Conservation (phyloP, 2,797 vertebrate genomes). For the Meriones psammophilus region DNA sequence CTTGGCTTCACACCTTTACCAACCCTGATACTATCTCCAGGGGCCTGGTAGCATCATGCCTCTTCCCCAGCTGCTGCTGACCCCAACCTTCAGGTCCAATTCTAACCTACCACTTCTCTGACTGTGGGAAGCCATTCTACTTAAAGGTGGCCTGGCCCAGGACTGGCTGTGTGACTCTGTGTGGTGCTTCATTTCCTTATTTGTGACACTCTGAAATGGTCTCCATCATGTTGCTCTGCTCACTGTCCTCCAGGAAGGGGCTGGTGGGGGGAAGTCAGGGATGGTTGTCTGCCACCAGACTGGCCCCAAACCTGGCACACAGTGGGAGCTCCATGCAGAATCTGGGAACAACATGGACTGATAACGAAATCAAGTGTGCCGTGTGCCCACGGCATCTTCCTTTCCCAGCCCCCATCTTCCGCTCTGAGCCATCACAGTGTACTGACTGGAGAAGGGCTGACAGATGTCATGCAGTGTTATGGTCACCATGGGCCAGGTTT, state of each 20-base stretch:
- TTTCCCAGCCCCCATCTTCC: slow-evolving; percentile 80
- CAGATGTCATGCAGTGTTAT: slow-evolving; percentile 88
- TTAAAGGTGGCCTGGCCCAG: neutral
- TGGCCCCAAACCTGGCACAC: rapidly evolving
- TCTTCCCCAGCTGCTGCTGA: neutral
- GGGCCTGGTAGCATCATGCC: neutral
- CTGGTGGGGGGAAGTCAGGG: neutral
- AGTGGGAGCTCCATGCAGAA: rapidly evolving
- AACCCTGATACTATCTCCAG: neutral
- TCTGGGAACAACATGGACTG: rapidly evolving
- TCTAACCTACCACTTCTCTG: neutral
- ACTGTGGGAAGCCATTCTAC: neutral
- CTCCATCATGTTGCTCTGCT: rapidly evolving
- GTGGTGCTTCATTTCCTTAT: neutral
- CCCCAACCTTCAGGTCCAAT: neutral
- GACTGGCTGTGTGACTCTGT: rapidly evolving
- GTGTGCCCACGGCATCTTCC: slow-evolving; percentile 66
- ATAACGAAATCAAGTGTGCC: rapidly evolving
- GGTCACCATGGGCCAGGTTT: slow-evolving; percentile 83
- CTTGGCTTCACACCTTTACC: neutral
- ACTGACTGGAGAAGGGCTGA: slow-evolving; percentile 84
- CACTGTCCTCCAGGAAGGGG: rapidly evolving
- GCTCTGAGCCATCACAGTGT: slow-evolving; percentile 81
- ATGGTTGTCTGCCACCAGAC: rapidly evolving
- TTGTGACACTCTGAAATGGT: neutral